Evolutionary conservation across 2,888 invertebrate species (phyloP).

Genomic region (Enoplolaimus lenunculus): DNA sequence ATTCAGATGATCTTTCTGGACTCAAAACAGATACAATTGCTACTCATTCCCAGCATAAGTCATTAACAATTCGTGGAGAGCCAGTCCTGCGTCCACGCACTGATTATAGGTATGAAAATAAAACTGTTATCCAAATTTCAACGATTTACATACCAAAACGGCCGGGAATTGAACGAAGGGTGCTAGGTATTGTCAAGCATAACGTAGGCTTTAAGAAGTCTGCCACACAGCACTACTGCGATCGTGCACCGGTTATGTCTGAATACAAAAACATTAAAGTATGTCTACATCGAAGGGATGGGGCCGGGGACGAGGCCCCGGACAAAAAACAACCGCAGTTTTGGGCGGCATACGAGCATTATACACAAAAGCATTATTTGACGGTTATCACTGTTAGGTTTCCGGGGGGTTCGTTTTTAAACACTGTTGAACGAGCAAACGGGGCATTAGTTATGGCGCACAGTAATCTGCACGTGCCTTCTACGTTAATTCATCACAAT

Average conservation of each 20-base stretch:
- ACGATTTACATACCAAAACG: neutral
- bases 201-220: too few species aligned
- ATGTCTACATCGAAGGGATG: neutral
- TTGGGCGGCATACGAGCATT: neutral
- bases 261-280: too few species aligned
- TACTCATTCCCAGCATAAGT: neutral
- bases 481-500: neutral
- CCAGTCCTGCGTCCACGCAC: neutral
- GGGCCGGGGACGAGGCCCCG: neutral
- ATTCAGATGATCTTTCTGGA: neutral
- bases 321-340: too few species aligned
- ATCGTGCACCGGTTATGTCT: too few species aligned
- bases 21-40: neutral
- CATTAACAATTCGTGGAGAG: neutral
- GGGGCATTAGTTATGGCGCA: neutral
- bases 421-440: neutral
- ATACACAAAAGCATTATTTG: neutral
- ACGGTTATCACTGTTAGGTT: neutral
- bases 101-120: neutral
- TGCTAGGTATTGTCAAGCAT: neutral
- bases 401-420: neutral
- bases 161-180: neutral
- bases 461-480: neutral
- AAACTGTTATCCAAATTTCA: neutral
- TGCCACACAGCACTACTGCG: too few species aligned